Conservation (phyloP, 2,113 vertebrate species). For the Garra rufa region DNA sequence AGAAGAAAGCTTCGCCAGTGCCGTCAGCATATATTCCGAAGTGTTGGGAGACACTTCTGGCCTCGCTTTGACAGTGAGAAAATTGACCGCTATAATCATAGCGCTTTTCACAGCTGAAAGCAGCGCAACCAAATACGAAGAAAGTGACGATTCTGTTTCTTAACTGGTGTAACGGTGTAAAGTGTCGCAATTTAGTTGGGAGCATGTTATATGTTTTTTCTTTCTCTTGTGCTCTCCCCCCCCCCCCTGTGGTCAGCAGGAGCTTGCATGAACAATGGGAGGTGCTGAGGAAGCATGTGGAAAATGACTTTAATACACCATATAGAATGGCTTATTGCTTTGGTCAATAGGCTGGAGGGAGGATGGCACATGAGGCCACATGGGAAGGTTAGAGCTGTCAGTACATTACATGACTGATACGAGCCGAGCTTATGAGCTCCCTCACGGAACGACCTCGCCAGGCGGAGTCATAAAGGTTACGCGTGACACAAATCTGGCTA, state of each 20-base stretch:
- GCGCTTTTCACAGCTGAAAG: conserved; percentile 86
- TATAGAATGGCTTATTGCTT: conserved; percentile 99
- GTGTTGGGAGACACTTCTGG: conserved; percentile 79
- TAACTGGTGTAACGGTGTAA: conserved; percentile 91
- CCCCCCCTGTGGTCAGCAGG: conserved; percentile 90
- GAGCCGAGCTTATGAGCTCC: conserved; percentile 90
- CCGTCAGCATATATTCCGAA: conserved; percentile 85
- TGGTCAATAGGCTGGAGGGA: conserved; percentile 98
- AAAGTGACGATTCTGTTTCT: conserved; percentile 84
- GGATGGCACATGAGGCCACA: conserved; percentile 93
- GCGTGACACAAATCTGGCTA: conserved; percentile 89
- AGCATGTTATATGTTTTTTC: conserved; percentile 66
- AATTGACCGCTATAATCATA: conserved; percentile 88
- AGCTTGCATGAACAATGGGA: conserved; percentile 98
- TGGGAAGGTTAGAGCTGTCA: conserved; percentile 99
- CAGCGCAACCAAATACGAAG: conserved; percentile 53
- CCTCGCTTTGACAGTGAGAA: conserved; percentile 81
- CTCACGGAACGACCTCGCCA: conserved; percentile 92
- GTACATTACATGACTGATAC: conserved; percentile 92
- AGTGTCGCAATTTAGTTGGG: conserved; percentile 91
- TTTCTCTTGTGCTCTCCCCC: conserved; percentile 70
- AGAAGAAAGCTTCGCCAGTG: conserved; percentile 60
- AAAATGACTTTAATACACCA: conserved; percentile 99
- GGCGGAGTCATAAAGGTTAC: conserved; percentile 97
- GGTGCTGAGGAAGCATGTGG: conserved; percentile 99